phyloP scores from a whole-genome alignment of 2,888 invertebrate genomes.

The Coenonympha glycerion region DNA sequence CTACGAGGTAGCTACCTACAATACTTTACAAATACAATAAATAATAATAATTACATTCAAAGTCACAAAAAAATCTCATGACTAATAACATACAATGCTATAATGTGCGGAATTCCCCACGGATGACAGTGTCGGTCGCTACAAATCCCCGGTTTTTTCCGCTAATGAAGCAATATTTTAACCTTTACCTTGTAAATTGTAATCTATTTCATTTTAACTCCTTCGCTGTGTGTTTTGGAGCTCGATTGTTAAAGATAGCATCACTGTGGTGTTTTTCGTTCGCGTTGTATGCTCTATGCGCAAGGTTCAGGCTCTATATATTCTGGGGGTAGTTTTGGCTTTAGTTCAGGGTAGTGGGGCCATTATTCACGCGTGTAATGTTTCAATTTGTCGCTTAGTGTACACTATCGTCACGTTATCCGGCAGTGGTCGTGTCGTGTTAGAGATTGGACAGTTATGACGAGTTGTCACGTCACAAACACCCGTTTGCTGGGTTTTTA shows the following conservation, averaged over 20 bases:
- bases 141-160: constrained; percentile 3
- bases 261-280: background rate
- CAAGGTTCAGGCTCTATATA: too few species aligned
- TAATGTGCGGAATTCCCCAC: background rate
- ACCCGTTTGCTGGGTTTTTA: too few species aligned
- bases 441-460: background rate
- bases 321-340: background rate
- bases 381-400: background rate
- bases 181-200: background rate
- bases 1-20: too few species aligned
- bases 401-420: constrained; percentile 2
- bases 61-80: background rate
- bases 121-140: too few species aligned
- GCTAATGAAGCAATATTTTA: background rate
- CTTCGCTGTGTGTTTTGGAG: background rate
- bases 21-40: too few species aligned
- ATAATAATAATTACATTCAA: too few species aligned
- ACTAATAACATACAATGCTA: background rate
- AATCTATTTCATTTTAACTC: background rate
- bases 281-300: background rate
- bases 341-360: background rate
- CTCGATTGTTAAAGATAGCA: background rate
- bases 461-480: background rate
- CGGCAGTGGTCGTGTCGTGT: background rate
- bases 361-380: background rate